Evolutionary conservation across 2,888 invertebrate genomes (phyloP), one percentile per base, ranked within the genome.

Genomic region (Cremastinae sp.): DNA sequence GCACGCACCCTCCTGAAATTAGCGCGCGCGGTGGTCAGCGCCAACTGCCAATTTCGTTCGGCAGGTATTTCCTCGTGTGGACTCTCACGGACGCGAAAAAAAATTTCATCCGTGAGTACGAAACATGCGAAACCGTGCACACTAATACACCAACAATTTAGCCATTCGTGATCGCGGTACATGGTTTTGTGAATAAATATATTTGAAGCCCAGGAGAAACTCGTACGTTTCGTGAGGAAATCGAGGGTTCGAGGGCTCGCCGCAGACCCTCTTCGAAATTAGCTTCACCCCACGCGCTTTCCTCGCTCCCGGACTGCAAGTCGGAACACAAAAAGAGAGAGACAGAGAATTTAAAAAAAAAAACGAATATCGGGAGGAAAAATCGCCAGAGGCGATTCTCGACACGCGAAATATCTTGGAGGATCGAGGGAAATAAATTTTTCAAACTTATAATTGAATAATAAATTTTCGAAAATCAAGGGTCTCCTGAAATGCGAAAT

Each of bases 11-110:
- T 74, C 79, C 78, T 80, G 69, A 78, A 83, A 82, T 81, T 82
- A 81, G 79, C 69, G 41, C 74, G 16, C 61, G 49, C 56, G 51
- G 71, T 75, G 75, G 75, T 75, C 75, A 72, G 66, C 58, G 78
- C 58, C 74, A 79, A 75, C 81, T 82, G 82, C 80, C 84, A 83
- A 84, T 84, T 84, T 84, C 81, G 80, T 62, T 62, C 71, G 62
- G 58, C 71, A 75, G 66, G 75, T 75, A 75, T 71, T 28, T 28
- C 28, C 28, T 28, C 28, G 28, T 28, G 28, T 5, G 28, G 2
- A 5, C 28, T 2, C 28, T 2, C n/a, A 39, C 22, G 41, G 39
- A 35, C 28, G 28, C 2, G 5, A 28, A 28, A 28, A 28, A 28
- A 28, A 28, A 28, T 3, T 28, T 28, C 28, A 5, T 28, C 28